These are phyloP conservation scores for Ditula angustiorana DNA, from an alignment of 2,888 invertebrate species.

Conservation along the genomic window DNA sequence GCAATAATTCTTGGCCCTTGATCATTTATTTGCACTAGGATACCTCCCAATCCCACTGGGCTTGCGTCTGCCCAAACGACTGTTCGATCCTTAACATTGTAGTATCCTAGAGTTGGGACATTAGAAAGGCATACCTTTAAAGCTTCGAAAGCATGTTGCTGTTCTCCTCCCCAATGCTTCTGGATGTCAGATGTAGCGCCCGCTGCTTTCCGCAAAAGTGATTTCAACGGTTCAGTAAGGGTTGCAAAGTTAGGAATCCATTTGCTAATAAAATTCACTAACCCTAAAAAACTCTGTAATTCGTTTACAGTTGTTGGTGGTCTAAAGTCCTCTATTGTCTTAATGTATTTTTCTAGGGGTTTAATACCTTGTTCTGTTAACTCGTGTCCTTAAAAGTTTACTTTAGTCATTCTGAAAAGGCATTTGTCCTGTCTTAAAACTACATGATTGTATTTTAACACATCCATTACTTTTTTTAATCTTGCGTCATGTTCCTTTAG, in stretches of 20 bases:
- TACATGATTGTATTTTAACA: not conserved
- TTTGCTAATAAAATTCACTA: not conserved
- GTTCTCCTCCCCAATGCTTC: not conserved
- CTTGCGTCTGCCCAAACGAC: not conserved
- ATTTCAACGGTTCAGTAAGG: not conserved
- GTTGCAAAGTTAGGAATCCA: not conserved
- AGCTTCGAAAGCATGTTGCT: not conserved
- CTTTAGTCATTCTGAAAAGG: not conserved
- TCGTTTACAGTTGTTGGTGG: not conserved
- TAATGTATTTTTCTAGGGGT: not conserved
- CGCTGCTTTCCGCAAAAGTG: too few relatives aligned
- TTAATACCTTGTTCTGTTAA: not conserved
- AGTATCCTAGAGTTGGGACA: not conserved
- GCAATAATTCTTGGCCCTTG: not conserved
- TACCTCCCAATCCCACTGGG: not conserved
- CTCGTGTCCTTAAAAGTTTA: not conserved
- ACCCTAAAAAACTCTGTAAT: not conserved
- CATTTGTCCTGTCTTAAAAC: not conserved
- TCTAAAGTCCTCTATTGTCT: not conserved
- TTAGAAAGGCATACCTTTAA: not conserved
- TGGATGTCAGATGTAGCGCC: not conserved
- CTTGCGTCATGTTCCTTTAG: not conserved
- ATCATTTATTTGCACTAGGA: not conserved
- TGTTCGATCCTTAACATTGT: not conserved
- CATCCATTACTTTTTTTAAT: not conserved